Base-by-base conservation (phyloP, 2,888 invertebrate genomes). In the Dione vanillae region DNA sequence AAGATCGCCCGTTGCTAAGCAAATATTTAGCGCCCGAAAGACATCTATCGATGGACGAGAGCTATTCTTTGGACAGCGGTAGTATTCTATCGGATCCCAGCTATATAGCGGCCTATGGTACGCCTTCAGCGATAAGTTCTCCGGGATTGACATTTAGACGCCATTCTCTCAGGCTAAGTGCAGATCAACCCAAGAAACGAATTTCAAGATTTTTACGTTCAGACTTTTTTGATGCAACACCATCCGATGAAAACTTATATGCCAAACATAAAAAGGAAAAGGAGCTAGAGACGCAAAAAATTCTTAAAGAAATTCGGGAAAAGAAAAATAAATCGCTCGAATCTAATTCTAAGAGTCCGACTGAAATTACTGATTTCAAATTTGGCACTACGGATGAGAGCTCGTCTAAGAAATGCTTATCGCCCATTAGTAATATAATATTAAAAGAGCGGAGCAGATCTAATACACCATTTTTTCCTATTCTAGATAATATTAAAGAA, bases 121-220 rank as follows among this genome's bases (percentile, higher is more conserved):
- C 83, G 9, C 78, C 82, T 12, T 74, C 78, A 19, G 51, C 76
- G 54, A 76, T 76, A 37, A 74, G 73, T 65, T 61, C 78, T 35
- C 67, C 80, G 37, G 70, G 76, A 14, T 71, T 78, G 69, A 79
- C 76, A 43, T 76, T 83, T 70, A 84, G 89, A 12, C 87, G 90
- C 1, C 86, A 85, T 79, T 86, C 89, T 52, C 77, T 87, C 77
- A 85, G 87, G 67, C 80, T 84, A 58, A 74, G 83, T 6, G 79
- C 78, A 37, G 90, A 92, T 40, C 92, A 93, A 69, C 90, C 93
- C 45, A 94, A 94, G 68, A 94, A 95, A 64, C 94, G 96, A 74
- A 94, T 96, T 70, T 96, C 96, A 10, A 91, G 97, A 70, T 97
- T 97, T 86, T 87, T 97, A 70, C 94, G 97, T 41, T 96, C 97